Evolutionary conservation across 2,797 vertebrate genomes (phyloP).

Genomic region (Danio tinwini): DNA sequence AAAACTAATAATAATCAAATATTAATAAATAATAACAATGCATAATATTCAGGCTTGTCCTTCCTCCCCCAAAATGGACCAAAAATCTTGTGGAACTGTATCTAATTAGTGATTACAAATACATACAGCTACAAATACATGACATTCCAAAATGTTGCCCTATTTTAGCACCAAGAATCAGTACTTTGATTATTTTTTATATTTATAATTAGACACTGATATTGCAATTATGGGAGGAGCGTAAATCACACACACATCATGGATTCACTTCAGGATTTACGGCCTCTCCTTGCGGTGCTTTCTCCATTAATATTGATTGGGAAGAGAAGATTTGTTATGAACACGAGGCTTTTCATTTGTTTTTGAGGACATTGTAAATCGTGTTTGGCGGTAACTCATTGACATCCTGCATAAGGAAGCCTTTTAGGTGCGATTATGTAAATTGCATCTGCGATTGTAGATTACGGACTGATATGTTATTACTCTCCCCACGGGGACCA

Average conservation of each 20-base stretch:
- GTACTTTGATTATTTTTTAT: no score
- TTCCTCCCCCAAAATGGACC: no score
- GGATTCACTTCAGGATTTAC: conserved; percentile 44
- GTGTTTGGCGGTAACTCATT: conserved; percentile 4
- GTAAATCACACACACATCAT: conserved; percentile 43
- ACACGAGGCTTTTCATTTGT: conserved; percentile 8
- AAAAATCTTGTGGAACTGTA: no score
- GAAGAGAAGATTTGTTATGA: not conserved
- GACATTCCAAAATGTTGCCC: no score
- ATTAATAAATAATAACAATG: no score
- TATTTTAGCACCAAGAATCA: no score
- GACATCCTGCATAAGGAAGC: conserved; percentile 28
- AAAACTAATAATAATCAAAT: no score
- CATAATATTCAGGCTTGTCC: no score
- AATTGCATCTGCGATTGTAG: conserved; percentile 37
- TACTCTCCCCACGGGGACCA: not conserved
- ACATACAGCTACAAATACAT: no score
- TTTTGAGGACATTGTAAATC: conserved; percentile 20
- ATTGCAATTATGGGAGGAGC: conserved; percentile 49
- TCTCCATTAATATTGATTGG: conserved; percentile 37
- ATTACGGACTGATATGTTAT: conserved; percentile 30
- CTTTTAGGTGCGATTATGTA: conserved; percentile 48
- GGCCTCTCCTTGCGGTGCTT: not conserved
- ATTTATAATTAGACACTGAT: conserved; percentile 56
- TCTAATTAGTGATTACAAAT: no score